A percentile compares a stretch with the other conserved stretches of the same genome.
Conservation (phyloP, 2,797 vertebrate species). For the Oryzias sinensis region DNA sequence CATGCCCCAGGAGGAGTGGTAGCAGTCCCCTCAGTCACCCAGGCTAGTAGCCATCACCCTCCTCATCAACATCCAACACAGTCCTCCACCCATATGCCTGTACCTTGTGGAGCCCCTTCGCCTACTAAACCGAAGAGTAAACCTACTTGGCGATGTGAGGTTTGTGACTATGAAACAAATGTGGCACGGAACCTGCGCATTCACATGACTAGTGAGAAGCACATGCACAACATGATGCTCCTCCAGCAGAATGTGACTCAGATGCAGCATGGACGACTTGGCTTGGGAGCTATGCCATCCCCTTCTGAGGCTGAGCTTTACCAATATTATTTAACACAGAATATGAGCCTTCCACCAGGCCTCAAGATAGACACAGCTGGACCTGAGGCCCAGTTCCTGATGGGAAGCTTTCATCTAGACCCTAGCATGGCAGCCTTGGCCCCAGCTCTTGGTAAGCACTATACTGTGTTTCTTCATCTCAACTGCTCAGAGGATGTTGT, state of each 20-base stretch:
- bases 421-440: slow-evolving; percentile 88
- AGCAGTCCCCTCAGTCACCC: slow-evolving; percentile 80
- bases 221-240: slow-evolving; percentile 99
- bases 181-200: slow-evolving; percentile 97
- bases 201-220: slow-evolving; percentile 99
- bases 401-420: slow-evolving; percentile 94
- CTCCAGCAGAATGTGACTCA: slow-evolving; percentile 98
- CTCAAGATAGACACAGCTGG: slow-evolving; percentile 90
- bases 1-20: slow-evolving; percentile 87
- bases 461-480: slow-evolving; percentile 9
- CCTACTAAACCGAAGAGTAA: slow-evolving; percentile 99
- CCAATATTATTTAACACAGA: slow-evolving; percentile 98
- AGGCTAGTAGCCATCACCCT: slow-evolving; percentile 79
- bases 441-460: slow-evolving; percentile 88
- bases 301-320: slow-evolving; percentile 97
- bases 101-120: slow-evolving; percentile 91
- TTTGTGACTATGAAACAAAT: slow-evolving; percentile 99
- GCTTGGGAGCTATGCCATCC: slow-evolving; percentile 90
- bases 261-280: slow-evolving; percentile 90
- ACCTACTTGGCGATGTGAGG: slow-evolving; percentile 97
- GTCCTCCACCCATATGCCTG: slow-evolving; percentile 84
- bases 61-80: slow-evolving; percentile 80
- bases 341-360: slow-evolving; percentile 91
- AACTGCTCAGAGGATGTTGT: slow-evolving; percentile 19
- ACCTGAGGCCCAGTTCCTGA: slow-evolving; percentile 90